A percentile compares a stretch with the other conserved stretches of the same genome.
Evolutionary conservation across 1,140 invertebrate species (phyloP).

Genomic region (Musca vetustissima): DNA sequence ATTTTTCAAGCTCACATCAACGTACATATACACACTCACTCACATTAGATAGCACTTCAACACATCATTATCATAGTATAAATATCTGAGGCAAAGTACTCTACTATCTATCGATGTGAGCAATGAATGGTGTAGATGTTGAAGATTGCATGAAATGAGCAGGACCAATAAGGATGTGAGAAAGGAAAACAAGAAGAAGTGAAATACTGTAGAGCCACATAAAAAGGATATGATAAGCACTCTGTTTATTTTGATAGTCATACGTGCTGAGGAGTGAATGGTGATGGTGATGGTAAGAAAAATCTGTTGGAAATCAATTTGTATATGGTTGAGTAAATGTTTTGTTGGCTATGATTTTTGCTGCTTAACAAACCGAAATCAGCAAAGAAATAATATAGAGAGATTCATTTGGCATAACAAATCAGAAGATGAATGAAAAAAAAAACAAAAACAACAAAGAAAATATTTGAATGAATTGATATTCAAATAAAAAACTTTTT

Average conservation of each 20-base stretch:
- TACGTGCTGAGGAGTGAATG: background rate
- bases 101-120: no score
- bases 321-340: constrained; percentile 13
- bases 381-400: background rate
- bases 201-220: background rate
- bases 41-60: constrained; percentile 19
- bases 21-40: no score
- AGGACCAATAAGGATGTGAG: no score
- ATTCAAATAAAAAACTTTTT: background rate
- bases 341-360: background rate
- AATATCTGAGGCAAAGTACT: no score
- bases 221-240: constrained; percentile 16
- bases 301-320: constrained; percentile 23
- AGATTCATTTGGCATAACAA: background rate
- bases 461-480: no score
- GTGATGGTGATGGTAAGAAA: no score
- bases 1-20: background rate
- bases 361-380: background rate
- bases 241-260: constrained; percentile 14
- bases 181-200: no score
- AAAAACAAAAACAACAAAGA: no score
- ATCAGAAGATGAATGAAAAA: no score
- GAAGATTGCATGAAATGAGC: no score
- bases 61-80: constrained; percentile 20
- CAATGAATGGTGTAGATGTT: no score